A percentile compares a stretch with the other conserved stretches of the same genome.
phyloP scores from a whole-genome alignment of 2,113 vertebrate species.

The Capreolus pygargus region DNA sequence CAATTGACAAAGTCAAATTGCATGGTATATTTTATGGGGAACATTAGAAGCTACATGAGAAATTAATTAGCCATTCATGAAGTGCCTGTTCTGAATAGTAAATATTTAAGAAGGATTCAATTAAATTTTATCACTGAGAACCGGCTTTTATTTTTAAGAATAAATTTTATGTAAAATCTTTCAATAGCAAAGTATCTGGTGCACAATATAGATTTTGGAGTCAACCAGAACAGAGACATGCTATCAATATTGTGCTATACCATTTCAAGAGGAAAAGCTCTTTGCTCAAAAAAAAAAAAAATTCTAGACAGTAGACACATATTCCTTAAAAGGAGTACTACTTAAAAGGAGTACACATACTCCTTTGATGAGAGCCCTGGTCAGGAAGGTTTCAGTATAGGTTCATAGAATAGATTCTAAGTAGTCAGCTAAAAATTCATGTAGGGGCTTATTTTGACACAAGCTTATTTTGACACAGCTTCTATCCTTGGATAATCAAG shows the following conservation, averaged over 20 bases:
- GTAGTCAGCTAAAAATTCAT: neutral
- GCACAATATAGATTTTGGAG: constrained; percentile 48
- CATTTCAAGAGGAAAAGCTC: constrained; percentile 22
- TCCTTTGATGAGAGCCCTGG: neutral
- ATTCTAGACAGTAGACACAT: neutral
- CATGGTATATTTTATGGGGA: constrained; percentile 47
- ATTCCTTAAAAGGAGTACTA: neutral
- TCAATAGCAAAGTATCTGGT: constrained; percentile 39
- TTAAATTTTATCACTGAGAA: constrained; percentile 65
- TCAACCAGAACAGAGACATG: constrained; percentile 54
- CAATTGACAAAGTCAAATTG: constrained; percentile 43
- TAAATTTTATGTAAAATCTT: constrained; percentile 59
- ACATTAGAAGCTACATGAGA: constrained; percentile 51
- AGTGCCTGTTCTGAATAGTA: constrained; percentile 65
- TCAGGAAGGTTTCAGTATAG: constrained; percentile 2
- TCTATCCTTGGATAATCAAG: neutral
- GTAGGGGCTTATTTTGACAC: neutral
- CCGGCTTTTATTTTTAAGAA: constrained; percentile 73
- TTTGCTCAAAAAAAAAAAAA: neutral
- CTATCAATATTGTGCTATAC: constrained; percentile 28
- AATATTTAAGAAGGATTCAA: constrained; percentile 73
- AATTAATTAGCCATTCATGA: constrained; percentile 71
- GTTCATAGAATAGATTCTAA: neutral
- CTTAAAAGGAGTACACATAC: no score
- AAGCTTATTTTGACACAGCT: neutral